phyloP scores from a whole-genome alignment of 1,140 invertebrate species.

The Drosophila punjabiensis region DNA sequence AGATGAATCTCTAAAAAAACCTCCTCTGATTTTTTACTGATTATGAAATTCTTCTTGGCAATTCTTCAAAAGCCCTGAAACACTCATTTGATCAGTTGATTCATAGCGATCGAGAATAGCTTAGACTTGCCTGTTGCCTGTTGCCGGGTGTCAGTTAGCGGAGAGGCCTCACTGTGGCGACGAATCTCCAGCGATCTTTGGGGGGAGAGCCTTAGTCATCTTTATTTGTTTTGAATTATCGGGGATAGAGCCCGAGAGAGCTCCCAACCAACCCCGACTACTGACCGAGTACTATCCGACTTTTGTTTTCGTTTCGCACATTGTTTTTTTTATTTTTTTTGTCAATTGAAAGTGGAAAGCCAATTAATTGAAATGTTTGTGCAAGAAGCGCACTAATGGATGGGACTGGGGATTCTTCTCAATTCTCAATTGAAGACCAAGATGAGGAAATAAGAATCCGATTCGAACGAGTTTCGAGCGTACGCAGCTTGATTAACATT shows the following conservation, averaged over 20 bases:
- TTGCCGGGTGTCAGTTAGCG: conserved; percentile 15
- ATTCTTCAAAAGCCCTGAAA: neutral
- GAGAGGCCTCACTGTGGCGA: conserved; percentile 27
- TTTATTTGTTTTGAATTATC: conserved; percentile 43
- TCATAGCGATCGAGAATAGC: conserved; percentile 35
- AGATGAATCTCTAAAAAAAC: neutral
- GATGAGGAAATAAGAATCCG: conserved; percentile 52
- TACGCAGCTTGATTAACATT: conserved; percentile 48
- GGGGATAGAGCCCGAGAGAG: neutral
- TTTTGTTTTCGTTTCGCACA: conserved; percentile 63
- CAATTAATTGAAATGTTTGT: conserved; percentile 80
- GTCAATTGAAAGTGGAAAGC: conserved; percentile 64
- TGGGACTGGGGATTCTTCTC: conserved; percentile 31
- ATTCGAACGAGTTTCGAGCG: conserved; percentile 64
- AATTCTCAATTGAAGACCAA: conserved; percentile 48
- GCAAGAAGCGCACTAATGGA: conserved; percentile 28
- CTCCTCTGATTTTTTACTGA: neutral
- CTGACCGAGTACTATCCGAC: neutral
- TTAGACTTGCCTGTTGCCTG: neutral
- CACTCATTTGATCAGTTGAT: conserved; percentile 16
- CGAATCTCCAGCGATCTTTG: conserved; percentile 4
- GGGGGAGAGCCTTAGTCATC: conserved; percentile 30
- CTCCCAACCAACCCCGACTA: neutral
- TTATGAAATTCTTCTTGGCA: neutral
- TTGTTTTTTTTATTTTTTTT: conserved; percentile 61